Percentiles rank a stretch among this genome's conserved stretches.
Evolutionary conservation across 1,140 invertebrate genomes (phyloP).

Genomic region (Bursaphelenchus mucronatus): DNA sequence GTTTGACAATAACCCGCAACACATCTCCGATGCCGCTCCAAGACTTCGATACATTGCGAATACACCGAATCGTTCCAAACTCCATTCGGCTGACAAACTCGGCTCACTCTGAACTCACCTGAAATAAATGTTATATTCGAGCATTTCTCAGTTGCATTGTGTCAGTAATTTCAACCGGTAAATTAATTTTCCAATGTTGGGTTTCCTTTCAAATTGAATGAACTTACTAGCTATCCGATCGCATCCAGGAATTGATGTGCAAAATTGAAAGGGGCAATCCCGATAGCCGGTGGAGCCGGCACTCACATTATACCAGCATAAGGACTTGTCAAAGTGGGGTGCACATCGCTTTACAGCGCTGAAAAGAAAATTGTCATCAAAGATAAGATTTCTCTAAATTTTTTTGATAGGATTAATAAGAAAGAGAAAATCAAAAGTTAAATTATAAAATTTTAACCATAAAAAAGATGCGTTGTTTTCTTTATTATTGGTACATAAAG

Average conservation of each 20-base stretch:
- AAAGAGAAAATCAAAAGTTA: too few species aligned
- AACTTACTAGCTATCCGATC: constrained; percentile 44
- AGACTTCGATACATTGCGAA: constrained; percentile 47
- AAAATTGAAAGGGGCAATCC: constrained; percentile 55
- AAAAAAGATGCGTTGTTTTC: too few species aligned
- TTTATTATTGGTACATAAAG: too few species aligned
- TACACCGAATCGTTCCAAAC: constrained; percentile 54
- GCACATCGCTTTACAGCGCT: constrained; percentile 22
- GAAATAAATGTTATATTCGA: constrained; percentile 22
- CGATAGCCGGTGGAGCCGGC: constrained; percentile 41
- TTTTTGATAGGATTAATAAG: too few species aligned
- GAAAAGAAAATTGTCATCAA: neutral
- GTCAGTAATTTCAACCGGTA: constrained; percentile 9
- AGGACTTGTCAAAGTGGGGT: constrained; percentile 46
- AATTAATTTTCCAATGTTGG: constrained; percentile 14
- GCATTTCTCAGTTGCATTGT: neutral
- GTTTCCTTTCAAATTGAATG: constrained; percentile 14
- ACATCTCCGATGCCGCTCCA: constrained; percentile 46
- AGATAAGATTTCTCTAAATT: too few species aligned
- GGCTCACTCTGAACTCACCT: constrained; percentile 41
- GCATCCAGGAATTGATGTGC: constrained; percentile 53
- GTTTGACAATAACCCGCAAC: constrained; percentile 53
- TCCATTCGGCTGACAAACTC: constrained; percentile 44
- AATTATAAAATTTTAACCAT: too few species aligned
- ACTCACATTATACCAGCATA: constrained; percentile 52